phyloP scores from a whole-genome alignment of 2,888 invertebrate genomes.

The Spodoptera littoralis region DNA sequence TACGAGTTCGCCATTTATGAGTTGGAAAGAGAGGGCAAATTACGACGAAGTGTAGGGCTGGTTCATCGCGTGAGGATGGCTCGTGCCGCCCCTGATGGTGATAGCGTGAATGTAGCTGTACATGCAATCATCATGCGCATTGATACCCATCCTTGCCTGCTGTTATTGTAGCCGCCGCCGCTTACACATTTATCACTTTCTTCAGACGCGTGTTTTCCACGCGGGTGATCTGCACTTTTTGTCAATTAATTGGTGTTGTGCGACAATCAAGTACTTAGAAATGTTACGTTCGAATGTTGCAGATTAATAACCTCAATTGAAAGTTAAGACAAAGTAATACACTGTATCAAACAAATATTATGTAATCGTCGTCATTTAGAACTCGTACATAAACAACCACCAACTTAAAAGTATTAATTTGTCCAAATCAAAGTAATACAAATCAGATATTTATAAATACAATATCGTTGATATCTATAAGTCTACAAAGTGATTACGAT shows the following conservation, averaged over 20 bases:
- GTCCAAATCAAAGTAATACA: conserved; percentile 3
- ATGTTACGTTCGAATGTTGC: conserved; percentile 15
- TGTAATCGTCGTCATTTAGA: neutral
- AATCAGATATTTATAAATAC: conserved; percentile 1
- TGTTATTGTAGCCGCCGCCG: conserved; percentile 52
- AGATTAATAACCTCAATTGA: conserved; percentile 41
- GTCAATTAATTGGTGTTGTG: conserved; percentile 43
- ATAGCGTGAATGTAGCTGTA: conserved; percentile 57
- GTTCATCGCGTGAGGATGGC: conserved; percentile 60
- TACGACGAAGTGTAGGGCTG: conserved; percentile 33
- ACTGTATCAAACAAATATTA: neutral
- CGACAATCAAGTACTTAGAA: conserved; percentile 14
- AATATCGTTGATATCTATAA: neutral
- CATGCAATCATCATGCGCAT: conserved; percentile 62
- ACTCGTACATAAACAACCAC: too few species aligned
- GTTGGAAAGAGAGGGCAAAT: conserved; percentile 53
- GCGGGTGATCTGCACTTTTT: conserved; percentile 41
- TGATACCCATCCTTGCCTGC: conserved; percentile 56
- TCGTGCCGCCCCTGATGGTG: conserved; percentile 50
- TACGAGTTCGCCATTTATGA: conserved; percentile 26
- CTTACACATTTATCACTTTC: conserved; percentile 65
- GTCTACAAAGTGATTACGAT: conserved; percentile 41
- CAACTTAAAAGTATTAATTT: too few species aligned
- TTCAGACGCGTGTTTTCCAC: conserved; percentile 58
- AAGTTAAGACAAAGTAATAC: conserved; percentile 15